Base-by-base conservation (phyloP, 2,888 invertebrate genomes). In the Actias luna region DNA sequence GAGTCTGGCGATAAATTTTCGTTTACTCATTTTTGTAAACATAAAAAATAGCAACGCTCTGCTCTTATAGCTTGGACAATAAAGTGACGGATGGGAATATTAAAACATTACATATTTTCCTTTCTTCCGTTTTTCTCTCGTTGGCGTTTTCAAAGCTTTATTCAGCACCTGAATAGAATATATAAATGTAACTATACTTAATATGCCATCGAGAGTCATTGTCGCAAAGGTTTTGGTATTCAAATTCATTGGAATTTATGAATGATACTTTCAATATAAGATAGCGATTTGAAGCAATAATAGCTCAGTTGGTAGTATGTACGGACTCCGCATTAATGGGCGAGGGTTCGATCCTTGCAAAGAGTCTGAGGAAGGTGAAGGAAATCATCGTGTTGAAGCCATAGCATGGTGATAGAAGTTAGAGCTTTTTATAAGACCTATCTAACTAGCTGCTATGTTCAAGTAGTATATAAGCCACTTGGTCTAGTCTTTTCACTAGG, bases 31-130 rank as follows among this genome's bases (percentile, higher is more conserved):
- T n/a, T n/a, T n/a, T n/a, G n/a, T 33, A 7, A 33, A 7, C 33
- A 7, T 3, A 33, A 33, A 50, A 10, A 50, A 12, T 25, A 25
- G 12, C 46, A 50, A 59, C 70, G 68, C 64, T 62, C 5, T 14
- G 18, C 46, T 60, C 69, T 64, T 68, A 10, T 71, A 18, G 50
- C 68, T 80, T 80, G 66, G 12, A 67, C 72, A 72, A 66, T 64
- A 66, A 64, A 64, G 71, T 83, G 84, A 85, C 84, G 85, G 88
- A 90, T 89, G 84, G 79, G 83, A 89, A 89, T 89, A 90, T 91
- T 91, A 90, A 88, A 91, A 89, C 89, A 91, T 91, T 89, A 91
- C 90, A 91, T 89, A 90, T 89, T 90, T 90, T 88, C 83, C 82
- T 88, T 83, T 81, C 82, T 79, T 80, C 79, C 75, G 78, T 80